Evolutionary conservation across 2,888 invertebrate species (phyloP), one percentile per base, ranked within the genome.

Genomic region (Heteropelma amictum): DNA sequence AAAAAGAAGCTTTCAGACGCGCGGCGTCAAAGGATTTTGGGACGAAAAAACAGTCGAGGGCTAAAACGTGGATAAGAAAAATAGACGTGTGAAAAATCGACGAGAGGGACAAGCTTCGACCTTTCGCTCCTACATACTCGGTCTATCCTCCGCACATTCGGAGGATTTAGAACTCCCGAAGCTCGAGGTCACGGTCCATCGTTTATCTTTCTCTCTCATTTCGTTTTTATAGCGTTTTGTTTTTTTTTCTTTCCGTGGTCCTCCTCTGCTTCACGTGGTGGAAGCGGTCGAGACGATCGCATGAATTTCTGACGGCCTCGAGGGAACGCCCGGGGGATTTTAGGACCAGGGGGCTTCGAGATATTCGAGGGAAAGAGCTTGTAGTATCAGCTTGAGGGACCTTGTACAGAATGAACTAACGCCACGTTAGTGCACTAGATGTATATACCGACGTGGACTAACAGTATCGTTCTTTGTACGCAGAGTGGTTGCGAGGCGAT

Each of bases 261-360:
- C 51, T 17, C 33, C 26, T 17, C 38, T 70, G 54, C 60, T 38
- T 60, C 63, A 61, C 56, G 60, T 38, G 40, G 70, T 65, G 51
- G 49, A 60, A 56, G 72, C 64, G 53, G 79, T 68, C 72, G 65
- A 71, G 78, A 80, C 69, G 74, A 77, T 78, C 80, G 80, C 80
- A 83, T 83, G 82, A 83, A 83, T 84, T 79, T 82, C 81, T 79
- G 79, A 84, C 78, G 69, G 76, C 68, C 82, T 61, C 78, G 40
- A 58, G 81, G 80, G 79, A 80, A 58, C 63, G 61, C 76, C 73
- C 67, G 58, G 26, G 64, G 76, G 64, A 77, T 75, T 75, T 38
- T 42, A 45, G 56, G 63, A 54, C 54, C 65, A 30, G 63, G 67
- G 51, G 63, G 61, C 38, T 65, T 54, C 60, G 54, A 19, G 64